A percentile compares a stretch with the other conserved stretches of the same genome.
Evolutionary conservation across 2,888 invertebrate species (phyloP).

Genomic region (Troilus luridus): DNA sequence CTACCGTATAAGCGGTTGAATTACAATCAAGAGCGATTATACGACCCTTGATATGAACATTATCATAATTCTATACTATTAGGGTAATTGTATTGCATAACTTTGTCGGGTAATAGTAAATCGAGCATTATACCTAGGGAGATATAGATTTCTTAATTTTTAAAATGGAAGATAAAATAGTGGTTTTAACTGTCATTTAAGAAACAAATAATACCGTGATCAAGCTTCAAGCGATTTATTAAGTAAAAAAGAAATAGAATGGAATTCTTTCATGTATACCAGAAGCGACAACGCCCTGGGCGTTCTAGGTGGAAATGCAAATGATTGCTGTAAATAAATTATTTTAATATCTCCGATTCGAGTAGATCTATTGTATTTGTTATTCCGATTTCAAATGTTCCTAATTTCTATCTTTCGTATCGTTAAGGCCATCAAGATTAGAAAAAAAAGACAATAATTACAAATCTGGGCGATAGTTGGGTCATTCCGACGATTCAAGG

Average conservation of each 20-base stretch:
- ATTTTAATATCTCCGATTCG: slow-evolving; percentile 3
- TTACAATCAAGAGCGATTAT: background rate
- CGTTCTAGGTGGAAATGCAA: background rate
- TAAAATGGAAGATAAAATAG: background rate
- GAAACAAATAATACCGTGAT: background rate
- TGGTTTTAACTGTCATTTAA: background rate
- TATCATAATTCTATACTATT: slow-evolving; percentile 17
- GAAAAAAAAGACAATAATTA: background rate
- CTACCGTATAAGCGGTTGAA: background rate
- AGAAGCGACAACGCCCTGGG: background rate
- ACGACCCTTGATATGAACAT: background rate
- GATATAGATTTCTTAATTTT: background rate
- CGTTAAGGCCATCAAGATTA: background rate
- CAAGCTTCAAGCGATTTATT: background rate
- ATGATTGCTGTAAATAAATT: background rate
- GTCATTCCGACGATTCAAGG: slow-evolving; percentile 16
- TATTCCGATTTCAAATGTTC: background rate
- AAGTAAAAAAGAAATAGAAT: background rate
- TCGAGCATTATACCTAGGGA: background rate
- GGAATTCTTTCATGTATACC: background rate
- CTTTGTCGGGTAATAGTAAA: background rate
- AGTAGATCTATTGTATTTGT: background rate
- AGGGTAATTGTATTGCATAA: background rate
- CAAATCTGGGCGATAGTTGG: background rate
- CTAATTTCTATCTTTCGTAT: background rate